Conservation (phyloP, 2,113 vertebrate genomes). For the Colossoma macropomum region DNA sequence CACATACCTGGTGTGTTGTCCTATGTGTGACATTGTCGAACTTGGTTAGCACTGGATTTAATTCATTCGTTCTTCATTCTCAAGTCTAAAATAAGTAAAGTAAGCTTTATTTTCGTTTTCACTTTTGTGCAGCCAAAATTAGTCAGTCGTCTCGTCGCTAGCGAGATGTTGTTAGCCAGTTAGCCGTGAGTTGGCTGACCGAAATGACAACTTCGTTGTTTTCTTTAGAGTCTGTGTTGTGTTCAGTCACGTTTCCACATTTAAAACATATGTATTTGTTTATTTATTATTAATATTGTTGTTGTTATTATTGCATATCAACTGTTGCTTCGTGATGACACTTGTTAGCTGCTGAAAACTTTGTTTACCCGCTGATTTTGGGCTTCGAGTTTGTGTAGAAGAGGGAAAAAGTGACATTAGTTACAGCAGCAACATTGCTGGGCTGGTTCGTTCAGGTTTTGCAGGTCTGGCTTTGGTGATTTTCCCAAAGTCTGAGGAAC, state of each 20-base stretch:
- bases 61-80: too few relatives aligned
- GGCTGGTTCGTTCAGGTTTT: not conserved
- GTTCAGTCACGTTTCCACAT: not conserved
- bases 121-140: too few relatives aligned
- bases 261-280: not conserved
- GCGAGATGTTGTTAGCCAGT: too few relatives aligned
- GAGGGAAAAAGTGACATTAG: not conserved
- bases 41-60: too few relatives aligned
- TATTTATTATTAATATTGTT: not conserved
- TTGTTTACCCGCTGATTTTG: not conserved
- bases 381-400: not conserved
- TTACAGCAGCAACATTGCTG: not conserved
- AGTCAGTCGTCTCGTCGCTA: too few relatives aligned
- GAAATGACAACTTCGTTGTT: not conserved
- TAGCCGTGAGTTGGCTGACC: too few relatives aligned
- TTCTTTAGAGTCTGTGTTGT: not conserved
- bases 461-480: too few relatives aligned
- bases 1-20: too few relatives aligned
- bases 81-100: too few relatives aligned
- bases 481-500: slow-evolving; percentile 63
- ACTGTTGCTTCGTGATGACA: slow-evolving; percentile 18
- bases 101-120: too few relatives aligned
- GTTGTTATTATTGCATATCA: not conserved
- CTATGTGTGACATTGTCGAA: too few relatives aligned
- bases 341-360: slow-evolving; percentile 8